phyloP scores from a whole-genome alignment of 2,113 vertebrate genomes.

The Syrmaticus mikado region DNA sequence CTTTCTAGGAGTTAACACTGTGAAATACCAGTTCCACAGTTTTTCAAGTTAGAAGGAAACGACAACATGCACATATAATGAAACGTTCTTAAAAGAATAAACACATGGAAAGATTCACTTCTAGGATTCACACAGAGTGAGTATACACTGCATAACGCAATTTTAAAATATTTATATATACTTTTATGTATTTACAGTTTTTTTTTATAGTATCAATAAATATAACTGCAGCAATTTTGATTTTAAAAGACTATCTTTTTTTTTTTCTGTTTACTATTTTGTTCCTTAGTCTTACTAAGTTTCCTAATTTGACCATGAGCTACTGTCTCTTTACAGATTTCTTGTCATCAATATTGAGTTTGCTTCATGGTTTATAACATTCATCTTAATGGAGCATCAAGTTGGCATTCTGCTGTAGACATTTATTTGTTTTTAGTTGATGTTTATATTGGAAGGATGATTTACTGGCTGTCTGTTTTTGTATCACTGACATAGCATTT shows the following conservation, averaged over 20 bases:
- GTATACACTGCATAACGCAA: not conserved
- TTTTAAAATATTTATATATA: not conserved
- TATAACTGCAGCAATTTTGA: not conserved
- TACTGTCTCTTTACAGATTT: constrained; percentile 33
- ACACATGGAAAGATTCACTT: not conserved
- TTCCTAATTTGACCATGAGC: constrained; percentile 20
- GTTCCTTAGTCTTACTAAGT: constrained; percentile 1
- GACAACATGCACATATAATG: not conserved
- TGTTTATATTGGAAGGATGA: constrained; percentile 44
- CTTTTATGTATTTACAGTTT: not conserved
- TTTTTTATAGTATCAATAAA: not conserved
- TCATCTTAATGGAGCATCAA: constrained; percentile 49
- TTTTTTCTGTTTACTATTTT: not conserved
- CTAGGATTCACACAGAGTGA: not conserved
- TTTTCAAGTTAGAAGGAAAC: not conserved
- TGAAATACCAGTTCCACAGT: not conserved
- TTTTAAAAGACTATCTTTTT: not conserved
- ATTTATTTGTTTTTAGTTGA: constrained; percentile 52
- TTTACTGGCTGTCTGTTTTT: constrained; percentile 58
- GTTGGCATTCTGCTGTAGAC: constrained; percentile 42
- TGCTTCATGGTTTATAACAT: constrained; percentile 13
- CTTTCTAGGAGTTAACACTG: not conserved
- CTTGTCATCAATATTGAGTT: constrained; percentile 52
- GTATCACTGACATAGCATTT: not conserved
- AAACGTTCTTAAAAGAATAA: not conserved